Conservation (phyloP, 1,140 invertebrate genomes). For the Venturia canescens region DNA sequence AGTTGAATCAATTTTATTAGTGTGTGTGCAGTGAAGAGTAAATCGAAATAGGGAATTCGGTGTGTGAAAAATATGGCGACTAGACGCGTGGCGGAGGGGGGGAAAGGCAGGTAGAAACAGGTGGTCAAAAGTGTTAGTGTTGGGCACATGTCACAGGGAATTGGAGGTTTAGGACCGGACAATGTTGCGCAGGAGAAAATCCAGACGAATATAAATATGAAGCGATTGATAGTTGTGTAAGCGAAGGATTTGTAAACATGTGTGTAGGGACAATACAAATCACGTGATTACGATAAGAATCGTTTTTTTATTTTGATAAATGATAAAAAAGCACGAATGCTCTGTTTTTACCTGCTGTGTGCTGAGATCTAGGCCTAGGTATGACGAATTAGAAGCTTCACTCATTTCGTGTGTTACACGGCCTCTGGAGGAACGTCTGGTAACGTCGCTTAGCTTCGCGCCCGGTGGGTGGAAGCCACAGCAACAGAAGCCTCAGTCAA, state of each 20-base stretch:
- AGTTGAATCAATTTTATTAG: background rate
- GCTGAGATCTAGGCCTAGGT: constrained; percentile 88
- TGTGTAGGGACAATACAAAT: background rate
- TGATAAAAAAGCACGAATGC: background rate
- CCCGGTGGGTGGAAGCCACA: constrained; percentile 36
- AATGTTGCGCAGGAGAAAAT: background rate
- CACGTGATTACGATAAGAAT: background rate
- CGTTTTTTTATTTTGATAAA: background rate
- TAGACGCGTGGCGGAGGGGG: background rate
- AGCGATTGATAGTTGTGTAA: no score
- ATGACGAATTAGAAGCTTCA: constrained; percentile 70
- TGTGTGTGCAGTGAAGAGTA: background rate
- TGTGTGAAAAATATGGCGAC: background rate
- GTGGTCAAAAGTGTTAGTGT: constrained; percentile 3
- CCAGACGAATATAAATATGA: background rate
- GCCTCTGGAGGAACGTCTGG: constrained; percentile 49
- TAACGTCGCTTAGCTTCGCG: constrained; percentile 12
- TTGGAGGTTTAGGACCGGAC: constrained; percentile 6
- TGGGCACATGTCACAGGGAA: background rate
- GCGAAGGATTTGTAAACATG: no score
- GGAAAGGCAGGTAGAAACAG: background rate
- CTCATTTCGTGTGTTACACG: constrained; percentile 57
- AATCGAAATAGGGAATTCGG: background rate
- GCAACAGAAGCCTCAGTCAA: constrained; percentile 20
- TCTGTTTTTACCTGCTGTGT: constrained; percentile 84